Percentiles rank a stretch among this genome's conserved stretches.
Evolutionary conservation across 1,140 invertebrate species (phyloP).

Genomic region (Microplitis mediator): DNA sequence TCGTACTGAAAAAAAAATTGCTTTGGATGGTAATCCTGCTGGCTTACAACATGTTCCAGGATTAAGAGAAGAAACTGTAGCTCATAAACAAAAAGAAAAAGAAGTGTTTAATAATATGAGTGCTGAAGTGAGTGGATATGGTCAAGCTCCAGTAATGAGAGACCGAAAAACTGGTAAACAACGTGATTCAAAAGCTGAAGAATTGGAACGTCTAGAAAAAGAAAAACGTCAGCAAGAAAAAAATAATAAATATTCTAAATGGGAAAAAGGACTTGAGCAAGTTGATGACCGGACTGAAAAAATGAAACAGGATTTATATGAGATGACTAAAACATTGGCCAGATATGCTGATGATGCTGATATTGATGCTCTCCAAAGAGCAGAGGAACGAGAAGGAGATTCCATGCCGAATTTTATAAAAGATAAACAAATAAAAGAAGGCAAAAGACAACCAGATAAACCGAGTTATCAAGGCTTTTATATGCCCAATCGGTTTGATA

Average conservation of each 20-base stretch:
- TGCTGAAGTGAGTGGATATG: constrained; percentile 74
- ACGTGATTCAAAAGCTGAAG: constrained; percentile 70
- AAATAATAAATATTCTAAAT: constrained; percentile 81
- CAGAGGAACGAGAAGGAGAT: constrained; percentile 83
- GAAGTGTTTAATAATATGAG: constrained; percentile 73
- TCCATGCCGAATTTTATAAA: constrained; percentile 89
- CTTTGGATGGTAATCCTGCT: constrained; percentile 79
- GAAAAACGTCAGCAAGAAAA: constrained; percentile 71
- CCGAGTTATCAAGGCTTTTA: constrained; percentile 81
- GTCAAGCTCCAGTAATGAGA: constrained; percentile 73
- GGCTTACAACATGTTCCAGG: constrained; percentile 82
- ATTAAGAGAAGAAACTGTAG: constrained; percentile 74
- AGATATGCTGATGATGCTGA: constrained; percentile 88
- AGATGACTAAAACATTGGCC: constrained; percentile 90
- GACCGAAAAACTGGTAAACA: constrained; percentile 70
- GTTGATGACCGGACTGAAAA: constrained; percentile 72
- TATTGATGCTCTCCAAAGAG: constrained; percentile 77
- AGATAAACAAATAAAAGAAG: constrained; percentile 73
- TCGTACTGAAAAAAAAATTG: too few species aligned
- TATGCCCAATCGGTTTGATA: constrained; percentile 89
- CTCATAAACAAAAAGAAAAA: constrained; percentile 73
- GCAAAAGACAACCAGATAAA: constrained; percentile 57
- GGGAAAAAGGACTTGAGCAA: constrained; percentile 89
- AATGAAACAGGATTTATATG: constrained; percentile 75
- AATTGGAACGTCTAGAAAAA: constrained; percentile 69